A percentile compares a stretch with the other conserved stretches of the same genome.
These are phyloP conservation scores for Scaptodrosophila latifasciaeformis DNA, from an alignment of 2,888 invertebrate genomes.

Conservation along the genomic window DNA sequence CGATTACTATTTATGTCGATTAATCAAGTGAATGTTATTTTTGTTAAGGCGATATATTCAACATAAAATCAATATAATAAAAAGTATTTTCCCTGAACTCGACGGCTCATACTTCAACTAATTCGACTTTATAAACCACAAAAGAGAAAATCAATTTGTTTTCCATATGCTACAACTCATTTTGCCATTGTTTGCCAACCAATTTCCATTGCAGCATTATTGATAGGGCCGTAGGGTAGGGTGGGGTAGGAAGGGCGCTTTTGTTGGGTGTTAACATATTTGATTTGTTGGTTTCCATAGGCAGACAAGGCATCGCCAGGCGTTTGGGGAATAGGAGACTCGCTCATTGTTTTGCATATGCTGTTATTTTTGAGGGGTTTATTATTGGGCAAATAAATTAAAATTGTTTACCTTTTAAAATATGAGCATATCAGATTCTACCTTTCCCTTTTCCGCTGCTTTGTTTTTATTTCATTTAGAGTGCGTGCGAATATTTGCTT, in stretches of 20 bases:
- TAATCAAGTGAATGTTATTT: too few relatives aligned
- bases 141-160: too few relatives aligned
- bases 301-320: neutral
- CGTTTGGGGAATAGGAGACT: neutral
- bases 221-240: too few relatives aligned
- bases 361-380: slow-evolving; percentile 51
- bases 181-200: too few relatives aligned
- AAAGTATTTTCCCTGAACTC: too few relatives aligned
- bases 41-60: too few relatives aligned
- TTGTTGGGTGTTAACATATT: slow-evolving; percentile 7
- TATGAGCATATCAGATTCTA: slow-evolving; percentile 26
- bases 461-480: slow-evolving; percentile 14
- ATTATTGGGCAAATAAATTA: slow-evolving; percentile 65
- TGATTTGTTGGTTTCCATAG: neutral
- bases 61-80: too few relatives aligned
- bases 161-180: too few relatives aligned
- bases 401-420: slow-evolving; percentile 62
- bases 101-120: too few relatives aligned
- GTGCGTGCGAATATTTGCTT: slow-evolving; percentile 11
- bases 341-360: slow-evolving; percentile 2
- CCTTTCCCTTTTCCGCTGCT: slow-evolving; percentile 3
- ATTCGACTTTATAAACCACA: too few relatives aligned
- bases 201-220: too few relatives aligned
- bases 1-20: too few relatives aligned
- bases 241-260: slow-evolving; percentile 4